Conservation (phyloP, 2,113 vertebrate species). For the Mirza zaza region DNA sequence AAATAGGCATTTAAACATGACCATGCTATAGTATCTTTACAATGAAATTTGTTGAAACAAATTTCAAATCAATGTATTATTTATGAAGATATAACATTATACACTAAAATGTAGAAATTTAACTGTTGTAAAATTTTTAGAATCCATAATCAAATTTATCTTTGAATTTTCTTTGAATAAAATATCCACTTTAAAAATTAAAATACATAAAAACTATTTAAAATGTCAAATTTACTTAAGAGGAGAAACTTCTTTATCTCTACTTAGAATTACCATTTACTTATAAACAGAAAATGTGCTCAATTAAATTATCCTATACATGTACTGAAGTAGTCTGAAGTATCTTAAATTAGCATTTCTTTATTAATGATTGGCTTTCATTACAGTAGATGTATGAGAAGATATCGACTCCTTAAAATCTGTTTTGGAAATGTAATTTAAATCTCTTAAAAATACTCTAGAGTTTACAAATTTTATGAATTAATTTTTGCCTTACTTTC, state of each 20-base stretch:
- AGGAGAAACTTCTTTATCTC: not conserved
- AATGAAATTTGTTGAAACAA: not conserved
- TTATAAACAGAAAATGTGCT: conserved; percentile 21
- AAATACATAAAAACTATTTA: not conserved
- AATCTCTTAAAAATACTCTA: not conserved
- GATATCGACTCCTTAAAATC: not conserved
- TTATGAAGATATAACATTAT: not conserved
- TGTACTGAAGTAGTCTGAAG: not conserved
- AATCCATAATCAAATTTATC: not conserved
- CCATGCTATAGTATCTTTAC: not conserved
- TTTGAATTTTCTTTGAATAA: not conserved
- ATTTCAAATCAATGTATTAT: not conserved
- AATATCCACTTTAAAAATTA: not conserved
- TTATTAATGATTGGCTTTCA: not conserved
- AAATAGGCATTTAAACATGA: conserved; percentile 50
- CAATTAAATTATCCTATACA: not conserved
- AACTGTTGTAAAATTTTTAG: not conserved
- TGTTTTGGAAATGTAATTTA: conserved; percentile 1
- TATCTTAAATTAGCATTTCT: not conserved
- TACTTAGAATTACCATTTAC: conserved; percentile 1
- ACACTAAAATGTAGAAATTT: not conserved
- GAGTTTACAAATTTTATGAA: conserved; percentile 17
- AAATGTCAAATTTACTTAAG: not conserved
- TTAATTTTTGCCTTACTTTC: not conserved
- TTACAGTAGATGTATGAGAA: not conserved